phyloP scores from a whole-genome alignment of 2,797 vertebrate genomes.

The Thripadectes ignobilis region DNA sequence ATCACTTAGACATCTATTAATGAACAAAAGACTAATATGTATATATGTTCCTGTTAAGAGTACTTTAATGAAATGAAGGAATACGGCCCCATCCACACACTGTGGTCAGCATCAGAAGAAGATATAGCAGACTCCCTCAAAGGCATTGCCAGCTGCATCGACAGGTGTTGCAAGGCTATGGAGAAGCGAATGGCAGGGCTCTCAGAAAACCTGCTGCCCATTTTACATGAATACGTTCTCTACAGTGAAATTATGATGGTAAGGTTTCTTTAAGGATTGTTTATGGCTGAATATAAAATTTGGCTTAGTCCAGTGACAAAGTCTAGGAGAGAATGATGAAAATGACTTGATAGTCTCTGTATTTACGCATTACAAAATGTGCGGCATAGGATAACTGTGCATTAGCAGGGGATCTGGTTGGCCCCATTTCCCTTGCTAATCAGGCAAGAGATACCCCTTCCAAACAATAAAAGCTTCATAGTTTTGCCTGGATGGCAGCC shows the following conservation, averaged over 20 bases:
- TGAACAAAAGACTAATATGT: not conserved
- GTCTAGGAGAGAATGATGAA: not conserved
- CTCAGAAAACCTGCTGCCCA: conserved; percentile 82
- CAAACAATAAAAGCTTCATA: not conserved
- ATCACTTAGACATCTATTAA: not conserved
- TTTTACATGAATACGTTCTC: conserved; percentile 91
- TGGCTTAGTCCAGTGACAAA: not conserved
- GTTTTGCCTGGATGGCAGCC: not conserved
- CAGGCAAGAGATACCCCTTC: not conserved
- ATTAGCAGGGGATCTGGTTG: rapidly evolving
- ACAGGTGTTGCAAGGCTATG: conserved; percentile 83
- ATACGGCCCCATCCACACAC: conserved; percentile 82
- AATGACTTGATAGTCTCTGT: not conserved
- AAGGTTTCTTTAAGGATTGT: conserved; percentile 37
- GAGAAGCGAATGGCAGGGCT: conserved; percentile 83
- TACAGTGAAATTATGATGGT: conserved; percentile 92
- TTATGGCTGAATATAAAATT: not conserved
- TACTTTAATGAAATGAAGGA: conserved; percentile 90
- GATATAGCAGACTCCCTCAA: conserved; percentile 82
- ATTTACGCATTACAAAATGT: not conserved
- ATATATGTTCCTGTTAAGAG: conserved; percentile 74
- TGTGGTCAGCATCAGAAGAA: conserved; percentile 89
- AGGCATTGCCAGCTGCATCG: conserved; percentile 83
- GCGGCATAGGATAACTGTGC: not conserved
- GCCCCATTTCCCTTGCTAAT: not conserved